Percentiles rank a stretch among this genome's conserved stretches.
Conservation (phyloP, 1,140 invertebrate species). For the Rhyacophila brunnea region DNA sequence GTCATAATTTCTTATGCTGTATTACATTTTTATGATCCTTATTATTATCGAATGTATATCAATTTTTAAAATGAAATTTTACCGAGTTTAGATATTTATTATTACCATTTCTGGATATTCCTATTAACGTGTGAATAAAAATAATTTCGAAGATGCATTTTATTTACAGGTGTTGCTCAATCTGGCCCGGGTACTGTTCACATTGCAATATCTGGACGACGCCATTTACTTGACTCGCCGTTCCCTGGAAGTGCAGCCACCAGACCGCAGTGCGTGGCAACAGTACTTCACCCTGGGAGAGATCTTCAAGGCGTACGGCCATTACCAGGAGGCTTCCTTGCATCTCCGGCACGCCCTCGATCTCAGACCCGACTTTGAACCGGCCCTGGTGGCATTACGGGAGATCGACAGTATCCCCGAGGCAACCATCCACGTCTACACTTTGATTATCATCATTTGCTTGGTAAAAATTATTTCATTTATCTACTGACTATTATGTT, state of each 20-base stretch:
- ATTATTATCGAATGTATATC: no score
- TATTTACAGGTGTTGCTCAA: constrained; percentile 68
- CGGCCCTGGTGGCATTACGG: constrained; percentile 71
- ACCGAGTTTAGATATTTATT: no score
- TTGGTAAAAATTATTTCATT: constrained; percentile 59
- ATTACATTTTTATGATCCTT: no score
- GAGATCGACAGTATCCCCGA: constrained; percentile 75
- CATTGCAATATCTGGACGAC: constrained; percentile 84
- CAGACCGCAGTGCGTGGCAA: constrained; percentile 83
- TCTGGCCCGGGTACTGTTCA: constrained; percentile 79
- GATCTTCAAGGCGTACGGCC: constrained; percentile 82
- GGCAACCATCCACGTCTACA: constrained; percentile 75
- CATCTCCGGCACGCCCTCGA: constrained; percentile 79
- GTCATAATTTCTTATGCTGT: no score
- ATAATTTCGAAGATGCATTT: no score
- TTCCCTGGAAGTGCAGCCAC: constrained; percentile 70
- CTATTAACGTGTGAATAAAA: no score
- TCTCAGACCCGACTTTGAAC: constrained; percentile 78
- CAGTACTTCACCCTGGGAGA: constrained; percentile 86
- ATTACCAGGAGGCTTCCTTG: constrained; percentile 77
- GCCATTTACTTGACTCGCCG: constrained; percentile 81
- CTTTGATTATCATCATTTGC: constrained; percentile 81
- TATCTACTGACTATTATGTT: not conserved
- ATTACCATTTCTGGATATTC: no score
- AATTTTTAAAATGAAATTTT: no score